Percentiles rank a stretch among this genome's conserved stretches.
These are phyloP conservation scores for Sebastes minor DNA, from an alignment of 2,797 vertebrate genomes.

Conservation along the genomic window DNA sequence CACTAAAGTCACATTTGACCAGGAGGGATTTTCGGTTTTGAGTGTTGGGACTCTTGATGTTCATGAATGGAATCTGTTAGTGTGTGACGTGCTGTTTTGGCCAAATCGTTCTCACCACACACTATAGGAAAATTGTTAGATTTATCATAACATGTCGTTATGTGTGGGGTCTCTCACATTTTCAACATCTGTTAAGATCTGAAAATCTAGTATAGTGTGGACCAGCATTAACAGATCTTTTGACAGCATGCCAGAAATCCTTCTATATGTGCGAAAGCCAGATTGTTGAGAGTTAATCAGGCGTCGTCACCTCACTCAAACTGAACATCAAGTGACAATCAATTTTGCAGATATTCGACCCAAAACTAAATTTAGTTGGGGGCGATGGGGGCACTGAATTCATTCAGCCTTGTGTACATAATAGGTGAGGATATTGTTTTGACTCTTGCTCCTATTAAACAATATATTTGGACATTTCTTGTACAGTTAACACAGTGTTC, in stretches of 20 bases:
- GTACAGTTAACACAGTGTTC: not conserved
- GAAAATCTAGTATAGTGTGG: no score
- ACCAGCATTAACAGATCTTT: not conserved
- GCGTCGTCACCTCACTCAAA: not conserved
- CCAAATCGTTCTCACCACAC: no score
- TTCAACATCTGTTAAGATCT: no score
- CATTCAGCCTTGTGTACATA: not conserved
- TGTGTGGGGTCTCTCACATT: no score
- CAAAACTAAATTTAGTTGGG: not conserved
- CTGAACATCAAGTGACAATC: not conserved
- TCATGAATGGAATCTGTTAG: no score
- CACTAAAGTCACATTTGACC: no score
- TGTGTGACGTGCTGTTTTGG: fast-evolving
- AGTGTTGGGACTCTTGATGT: no score
- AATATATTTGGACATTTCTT: not conserved
- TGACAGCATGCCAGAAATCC: not conserved
- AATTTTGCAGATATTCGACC: not conserved
- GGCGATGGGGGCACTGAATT: not conserved
- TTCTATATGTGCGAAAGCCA: not conserved
- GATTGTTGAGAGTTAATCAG: not conserved
- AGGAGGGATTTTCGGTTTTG: no score
- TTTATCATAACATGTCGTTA: no score
- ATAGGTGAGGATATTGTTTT: not conserved
- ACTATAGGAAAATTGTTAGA: no score
- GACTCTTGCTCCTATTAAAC: not conserved